Conservation (phyloP, 2,113 vertebrate genomes). For the Oryzias celebensis region DNA sequence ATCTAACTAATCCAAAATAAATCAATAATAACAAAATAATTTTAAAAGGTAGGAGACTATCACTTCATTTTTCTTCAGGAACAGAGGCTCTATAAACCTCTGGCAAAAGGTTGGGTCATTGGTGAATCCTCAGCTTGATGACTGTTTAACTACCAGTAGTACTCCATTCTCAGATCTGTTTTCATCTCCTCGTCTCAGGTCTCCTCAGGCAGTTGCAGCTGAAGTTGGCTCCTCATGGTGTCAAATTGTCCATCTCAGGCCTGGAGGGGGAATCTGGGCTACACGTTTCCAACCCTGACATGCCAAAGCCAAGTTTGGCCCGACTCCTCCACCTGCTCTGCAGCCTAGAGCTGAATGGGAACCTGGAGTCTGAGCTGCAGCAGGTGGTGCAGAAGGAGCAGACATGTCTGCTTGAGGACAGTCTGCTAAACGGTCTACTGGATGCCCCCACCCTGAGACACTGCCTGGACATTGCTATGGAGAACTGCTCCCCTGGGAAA, state of each 20-base stretch:
- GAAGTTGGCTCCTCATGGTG: constrained; percentile 83
- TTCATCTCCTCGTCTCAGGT: constrained; percentile 60
- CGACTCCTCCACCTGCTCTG: constrained; percentile 85
- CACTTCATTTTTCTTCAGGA: too few relatives aligned
- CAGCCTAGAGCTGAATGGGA: constrained; percentile 86
- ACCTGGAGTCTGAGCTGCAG: constrained; percentile 84
- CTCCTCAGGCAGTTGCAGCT: constrained; percentile 79
- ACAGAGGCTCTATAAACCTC: too few relatives aligned
- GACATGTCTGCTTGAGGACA: constrained; percentile 80
- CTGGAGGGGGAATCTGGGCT: constrained; percentile 54
- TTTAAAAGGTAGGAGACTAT: too few relatives aligned
- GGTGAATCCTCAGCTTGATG: too few relatives aligned
- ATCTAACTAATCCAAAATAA: too few relatives aligned
- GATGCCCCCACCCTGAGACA: constrained; percentile 76
- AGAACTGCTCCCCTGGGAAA: constrained; percentile 78
- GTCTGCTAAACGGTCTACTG: constrained; percentile 84
- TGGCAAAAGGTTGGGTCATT: too few relatives aligned
- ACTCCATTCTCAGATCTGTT: too few relatives aligned
- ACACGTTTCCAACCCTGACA: constrained; percentile 7
- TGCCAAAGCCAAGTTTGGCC: constrained; percentile 72
- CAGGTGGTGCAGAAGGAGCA: constrained; percentile 81
- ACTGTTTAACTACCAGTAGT: too few relatives aligned
- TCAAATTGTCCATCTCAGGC: constrained; percentile 82
- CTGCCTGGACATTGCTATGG: constrained; percentile 84
- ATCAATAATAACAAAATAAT: too few relatives aligned